Evolutionary conservation across 2,888 invertebrate species (phyloP).

Genomic region (Cephonodes hylas): DNA sequence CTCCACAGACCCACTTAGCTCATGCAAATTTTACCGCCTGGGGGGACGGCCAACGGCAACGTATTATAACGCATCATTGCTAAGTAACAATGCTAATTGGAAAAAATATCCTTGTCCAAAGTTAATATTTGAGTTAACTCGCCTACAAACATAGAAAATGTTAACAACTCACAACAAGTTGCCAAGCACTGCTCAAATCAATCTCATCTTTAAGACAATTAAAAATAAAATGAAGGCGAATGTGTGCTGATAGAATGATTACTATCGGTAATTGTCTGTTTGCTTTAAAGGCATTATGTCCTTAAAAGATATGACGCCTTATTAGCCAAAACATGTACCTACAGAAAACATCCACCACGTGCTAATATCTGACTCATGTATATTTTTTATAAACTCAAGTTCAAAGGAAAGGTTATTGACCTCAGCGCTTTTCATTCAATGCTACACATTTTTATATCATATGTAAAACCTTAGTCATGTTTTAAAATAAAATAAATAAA

Average conservation of each 20-base stretch:
- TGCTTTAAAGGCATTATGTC: too few species aligned
- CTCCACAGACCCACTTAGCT: conserved; percentile 54
- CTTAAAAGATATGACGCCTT: too few species aligned
- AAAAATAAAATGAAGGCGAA: neutral
- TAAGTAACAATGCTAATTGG: conserved; percentile 46
- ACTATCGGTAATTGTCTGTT: neutral
- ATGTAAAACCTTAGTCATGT: too few species aligned
- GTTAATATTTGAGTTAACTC: conserved; percentile 11
- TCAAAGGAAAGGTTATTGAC: neutral
- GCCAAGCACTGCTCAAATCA: neutral
- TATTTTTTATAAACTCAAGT: neutral
- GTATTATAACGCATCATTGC: conserved; percentile 39
- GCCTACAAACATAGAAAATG: neutral
- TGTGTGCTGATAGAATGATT: neutral
- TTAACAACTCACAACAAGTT: neutral
- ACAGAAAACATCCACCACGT: too few species aligned
- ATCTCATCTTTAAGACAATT: neutral
- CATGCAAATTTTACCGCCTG: conserved; percentile 48
- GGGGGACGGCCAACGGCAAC: conserved; percentile 36
- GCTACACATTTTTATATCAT: too few species aligned
- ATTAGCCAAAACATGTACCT: neutral
- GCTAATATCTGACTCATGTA: neutral
- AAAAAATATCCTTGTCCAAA: conserved; percentile 33
- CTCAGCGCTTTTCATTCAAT: neutral
- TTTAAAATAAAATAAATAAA: too few species aligned